Base-by-base conservation (phyloP, 1,140 invertebrate genomes). In the Drosophila nigrodunni region DNA sequence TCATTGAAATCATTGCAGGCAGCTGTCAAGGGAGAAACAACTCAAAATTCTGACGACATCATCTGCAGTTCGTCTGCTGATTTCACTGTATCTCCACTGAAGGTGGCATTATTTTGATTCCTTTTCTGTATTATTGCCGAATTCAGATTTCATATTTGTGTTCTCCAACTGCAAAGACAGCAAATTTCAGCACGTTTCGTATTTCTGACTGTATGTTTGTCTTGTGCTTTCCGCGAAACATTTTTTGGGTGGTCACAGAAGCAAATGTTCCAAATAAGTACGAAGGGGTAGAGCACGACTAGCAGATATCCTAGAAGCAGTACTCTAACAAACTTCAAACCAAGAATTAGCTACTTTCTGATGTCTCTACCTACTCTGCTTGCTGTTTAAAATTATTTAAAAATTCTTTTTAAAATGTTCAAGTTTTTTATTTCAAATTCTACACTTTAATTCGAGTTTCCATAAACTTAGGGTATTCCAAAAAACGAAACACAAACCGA, bases 151-250 rank as follows among this genome's bases (percentile, higher is more conserved):
- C 66, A 55, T 69, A 61, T 30, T 30, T 46, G 41, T 46, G 43
- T 34, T 34, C 44, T 9, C 35, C 61, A 60, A 62, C 34, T 86
- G 82, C 85, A 66, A 59, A 66, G 77, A 73, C 78, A 74, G 83
- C 83, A 67, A 64, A 83, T 77, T 80, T 87, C 73, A 80, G 83
- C 83, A 87, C 85, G 83, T 88, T 88, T 87, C 77, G 30, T 50
- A 77, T 88, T 82, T 88, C 39, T 41, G 9, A 4, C 35, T 67
- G 66, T 54, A 34, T 81, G 78, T 78, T 81, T 87, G 82, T 78
- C 83, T 87, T 87, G 83, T 87, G 83, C 83, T 87, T 87, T 72
- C 80, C 73, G 67, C 77, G 83, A 87, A 87, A 66, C 37, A 54
- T 70, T 49, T 87, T 82, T 80, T 88, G 83, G 83, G 83, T 83